Evolutionary conservation across 2,113 vertebrate genomes (phyloP).

Genomic region (Galemys pyrenaicus): DNA sequence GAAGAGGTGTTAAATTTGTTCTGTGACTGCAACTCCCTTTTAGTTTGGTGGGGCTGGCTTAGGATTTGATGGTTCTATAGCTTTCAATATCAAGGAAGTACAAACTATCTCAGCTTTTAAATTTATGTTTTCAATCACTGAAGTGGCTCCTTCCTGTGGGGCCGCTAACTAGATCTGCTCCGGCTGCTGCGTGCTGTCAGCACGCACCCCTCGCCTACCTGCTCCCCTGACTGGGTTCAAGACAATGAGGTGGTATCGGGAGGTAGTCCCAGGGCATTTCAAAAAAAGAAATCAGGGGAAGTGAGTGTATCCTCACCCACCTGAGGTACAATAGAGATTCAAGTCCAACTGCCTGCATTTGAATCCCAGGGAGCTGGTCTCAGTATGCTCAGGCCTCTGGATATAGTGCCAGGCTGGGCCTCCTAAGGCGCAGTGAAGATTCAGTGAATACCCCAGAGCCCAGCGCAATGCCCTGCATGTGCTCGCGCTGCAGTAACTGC

Average conservation of each 20-base stretch:
- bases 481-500: background rate
- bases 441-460: background rate
- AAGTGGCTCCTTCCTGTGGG: background rate
- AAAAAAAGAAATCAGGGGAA: background rate
- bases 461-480: background rate
- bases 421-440: background rate
- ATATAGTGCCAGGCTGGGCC: background rate
- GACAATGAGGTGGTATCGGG: background rate
- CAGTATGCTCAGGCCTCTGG: background rate
- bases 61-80: slow-evolving; percentile 56
- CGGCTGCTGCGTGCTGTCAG: background rate
- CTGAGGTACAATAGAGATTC: background rate
- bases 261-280: background rate
- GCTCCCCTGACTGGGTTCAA: background rate
- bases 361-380: slow-evolving; percentile 43
- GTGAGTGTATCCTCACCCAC: background rate
- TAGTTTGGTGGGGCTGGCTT: slow-evolving; percentile 22
- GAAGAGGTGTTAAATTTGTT: slow-evolving; percentile 66
- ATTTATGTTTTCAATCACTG: slow-evolving; percentile 53
- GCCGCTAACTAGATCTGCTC: slow-evolving; percentile 3
- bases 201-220: background rate
- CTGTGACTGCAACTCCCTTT: slow-evolving; percentile 54
- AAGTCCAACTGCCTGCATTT: background rate
- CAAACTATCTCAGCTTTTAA: slow-evolving; percentile 54
- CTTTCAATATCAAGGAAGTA: slow-evolving; percentile 64